Conservation (phyloP, 2,888 invertebrate genomes). For the Metellina segmentata region DNA sequence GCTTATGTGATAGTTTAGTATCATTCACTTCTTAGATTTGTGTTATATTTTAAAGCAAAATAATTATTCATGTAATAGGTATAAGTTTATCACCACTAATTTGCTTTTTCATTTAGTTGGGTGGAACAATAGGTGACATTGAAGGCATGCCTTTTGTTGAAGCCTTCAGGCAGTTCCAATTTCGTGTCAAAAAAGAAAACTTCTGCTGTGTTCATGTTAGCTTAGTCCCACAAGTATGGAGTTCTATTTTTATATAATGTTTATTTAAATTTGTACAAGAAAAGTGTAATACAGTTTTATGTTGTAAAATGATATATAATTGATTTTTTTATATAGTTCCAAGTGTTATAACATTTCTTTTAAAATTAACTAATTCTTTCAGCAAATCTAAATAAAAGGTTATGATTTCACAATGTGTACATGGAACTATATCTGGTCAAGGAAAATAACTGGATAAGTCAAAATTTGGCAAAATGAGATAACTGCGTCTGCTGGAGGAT, state of each 20-base stretch:
- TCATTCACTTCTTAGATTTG: not conserved
- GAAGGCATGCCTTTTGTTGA: conserved; percentile 99
- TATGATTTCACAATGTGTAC: too few species aligned
- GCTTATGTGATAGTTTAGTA: not conserved
- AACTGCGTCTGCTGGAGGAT: too few species aligned
- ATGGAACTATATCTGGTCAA: too few species aligned
- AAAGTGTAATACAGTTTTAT: too few species aligned
- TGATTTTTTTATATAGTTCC: too few species aligned
- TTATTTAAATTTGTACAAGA: not conserved
- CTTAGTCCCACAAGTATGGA: conserved; percentile 91
- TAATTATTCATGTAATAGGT: too few species aligned
- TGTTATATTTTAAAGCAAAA: not conserved
- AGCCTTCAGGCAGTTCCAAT: conserved; percentile 98
- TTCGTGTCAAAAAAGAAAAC: conserved; percentile 94
- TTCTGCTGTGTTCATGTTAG: conserved; percentile 99
- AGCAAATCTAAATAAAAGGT: too few species aligned
- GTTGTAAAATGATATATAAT: too few species aligned
- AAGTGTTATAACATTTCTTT: too few species aligned
- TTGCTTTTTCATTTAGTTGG: conserved; percentile 88
- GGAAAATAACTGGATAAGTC: too few species aligned
- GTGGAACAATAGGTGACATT: conserved; percentile 99
- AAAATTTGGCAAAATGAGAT: too few species aligned
- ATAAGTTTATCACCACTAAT: not conserved
- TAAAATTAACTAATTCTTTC: too few species aligned
- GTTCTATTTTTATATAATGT: not conserved